Evolutionary conservation across 2,113 vertebrate species (phyloP).

Genomic region (Sialia sialis): DNA sequence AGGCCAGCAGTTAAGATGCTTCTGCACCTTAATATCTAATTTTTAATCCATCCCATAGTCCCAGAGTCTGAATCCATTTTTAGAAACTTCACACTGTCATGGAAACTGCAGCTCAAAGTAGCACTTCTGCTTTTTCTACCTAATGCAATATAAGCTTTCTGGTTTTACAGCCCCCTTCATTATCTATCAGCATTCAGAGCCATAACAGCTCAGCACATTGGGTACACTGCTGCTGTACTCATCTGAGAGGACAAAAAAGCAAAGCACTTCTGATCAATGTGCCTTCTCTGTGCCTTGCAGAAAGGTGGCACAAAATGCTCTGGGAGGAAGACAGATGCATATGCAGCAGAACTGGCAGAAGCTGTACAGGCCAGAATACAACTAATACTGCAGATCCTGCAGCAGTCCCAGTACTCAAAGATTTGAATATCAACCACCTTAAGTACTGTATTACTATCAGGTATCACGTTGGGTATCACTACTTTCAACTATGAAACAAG

Average conservation of each 20-base stretch:
- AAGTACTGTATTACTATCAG: background rate
- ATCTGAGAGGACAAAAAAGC: background rate
- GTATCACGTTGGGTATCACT: background rate
- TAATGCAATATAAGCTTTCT: background rate
- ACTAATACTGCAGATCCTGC: background rate
- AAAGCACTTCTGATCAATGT: background rate
- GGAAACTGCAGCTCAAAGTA: background rate
- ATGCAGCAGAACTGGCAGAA: background rate
- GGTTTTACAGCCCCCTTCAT: background rate
- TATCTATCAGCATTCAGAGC: background rate
- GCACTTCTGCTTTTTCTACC: background rate
- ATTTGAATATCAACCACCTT: background rate
- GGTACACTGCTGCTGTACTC: background rate
- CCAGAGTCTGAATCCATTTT: background rate
- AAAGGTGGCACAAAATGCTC: background rate
- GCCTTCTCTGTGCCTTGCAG: background rate
- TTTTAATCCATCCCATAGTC: background rate
- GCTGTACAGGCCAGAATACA: background rate
- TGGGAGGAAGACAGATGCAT: background rate
- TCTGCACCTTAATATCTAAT: background rate
- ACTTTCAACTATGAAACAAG: background rate
- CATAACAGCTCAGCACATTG: accelerated
- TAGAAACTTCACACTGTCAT: background rate
- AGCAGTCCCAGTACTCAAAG: background rate
- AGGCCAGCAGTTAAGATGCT: background rate